These are phyloP conservation scores for Anthoscopus minutus DNA, from an alignment of 2,113 vertebrate species.

Conservation along the genomic window DNA sequence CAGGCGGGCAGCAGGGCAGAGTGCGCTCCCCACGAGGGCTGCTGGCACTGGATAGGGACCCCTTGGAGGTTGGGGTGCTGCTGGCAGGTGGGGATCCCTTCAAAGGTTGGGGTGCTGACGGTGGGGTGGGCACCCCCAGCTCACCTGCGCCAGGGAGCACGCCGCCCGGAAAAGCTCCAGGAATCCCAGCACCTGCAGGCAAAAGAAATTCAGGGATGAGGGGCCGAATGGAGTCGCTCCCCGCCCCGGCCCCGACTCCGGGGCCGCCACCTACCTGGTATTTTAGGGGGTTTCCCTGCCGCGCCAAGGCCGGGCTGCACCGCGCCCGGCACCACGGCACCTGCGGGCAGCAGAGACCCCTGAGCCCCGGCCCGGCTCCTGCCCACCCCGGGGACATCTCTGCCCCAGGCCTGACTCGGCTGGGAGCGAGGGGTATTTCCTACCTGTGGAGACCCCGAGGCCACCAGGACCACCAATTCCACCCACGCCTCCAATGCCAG, in stretches of 20 bases:
- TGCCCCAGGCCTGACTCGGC: not conserved
- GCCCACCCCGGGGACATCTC: not conserved
- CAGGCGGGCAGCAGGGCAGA: not conserved
- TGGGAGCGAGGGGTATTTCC: not conserved
- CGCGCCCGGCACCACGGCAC: slow-evolving; percentile 54
- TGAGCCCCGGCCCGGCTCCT: not conserved
- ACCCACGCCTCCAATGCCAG: slow-evolving; percentile 39
- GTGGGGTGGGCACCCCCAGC: not conserved
- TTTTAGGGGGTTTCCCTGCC: slow-evolving; percentile 71
- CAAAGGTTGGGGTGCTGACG: accelerated
- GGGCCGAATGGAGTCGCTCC: accelerated
- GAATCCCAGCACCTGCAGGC: slow-evolving; percentile 70
- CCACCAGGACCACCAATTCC: slow-evolving; percentile 8
- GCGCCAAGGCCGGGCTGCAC: slow-evolving; percentile 61
- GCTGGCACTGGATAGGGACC: not conserved
- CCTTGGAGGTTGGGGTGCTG: not conserved
- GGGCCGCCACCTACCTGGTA: slow-evolving; percentile 66
- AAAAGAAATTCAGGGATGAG: not conserved
- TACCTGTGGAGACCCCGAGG: slow-evolving; percentile 66
- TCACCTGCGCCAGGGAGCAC: slow-evolving; percentile 76
- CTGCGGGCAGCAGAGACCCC: slow-evolving; percentile 44
- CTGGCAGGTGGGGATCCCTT: too few species aligned
- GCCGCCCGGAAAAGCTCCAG: slow-evolving; percentile 73
- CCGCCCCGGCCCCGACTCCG: not conserved
- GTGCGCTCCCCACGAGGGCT: accelerated